Base-by-base conservation (phyloP, 2,113 vertebrate genomes). In the Taxidea taxus region DNA sequence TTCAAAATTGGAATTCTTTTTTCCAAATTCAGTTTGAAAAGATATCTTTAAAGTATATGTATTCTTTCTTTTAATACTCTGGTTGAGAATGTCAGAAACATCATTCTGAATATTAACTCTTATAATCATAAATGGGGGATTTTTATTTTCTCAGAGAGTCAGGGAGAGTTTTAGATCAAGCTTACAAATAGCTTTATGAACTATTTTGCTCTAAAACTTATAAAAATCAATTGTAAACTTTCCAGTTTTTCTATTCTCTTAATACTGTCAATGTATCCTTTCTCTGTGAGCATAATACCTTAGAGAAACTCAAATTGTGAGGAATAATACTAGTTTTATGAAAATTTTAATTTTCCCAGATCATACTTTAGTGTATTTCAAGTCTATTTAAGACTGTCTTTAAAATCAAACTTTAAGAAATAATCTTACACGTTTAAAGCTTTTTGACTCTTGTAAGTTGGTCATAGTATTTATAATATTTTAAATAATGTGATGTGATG, bases 1-100 rank as follows among this genome's bases (percentile, higher is more conserved):
- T 92, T 98, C 94, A 96, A 97, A 98, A 98, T 97, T 83, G 94
- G 92, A 85, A 96, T 66, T 97, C 68, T 91, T 95, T 95, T 74
- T 81, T 7, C 82, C 66, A 47, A 87, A 74, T 88, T 96, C 54
- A 82, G 29, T 89, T 64, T 58, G 64, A 86, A 23, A 13, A 21
- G 44, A 1, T 90, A 27, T 87, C 60, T 68, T 89, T 82, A 47
- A 89, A 64, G 11, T 62, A 39, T 20, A 10, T 16, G 3, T 58
- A 25, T 93, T 64, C 42, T 16, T 72, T 62, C 78, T 89, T 85
- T 94, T 81, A 14, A 44, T 60, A 10, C 18, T 29, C 51, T 60
- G 15, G 66, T 60, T 87, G 66, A 74, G 70, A 90, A 94, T 58
- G 64, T 68, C 54, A 25, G 75, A 78, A 66, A 88, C 25, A 44